These are phyloP conservation scores for Myotis findleyi DNA, from an alignment of 2,797 vertebrate species.

Conservation along the genomic window DNA sequence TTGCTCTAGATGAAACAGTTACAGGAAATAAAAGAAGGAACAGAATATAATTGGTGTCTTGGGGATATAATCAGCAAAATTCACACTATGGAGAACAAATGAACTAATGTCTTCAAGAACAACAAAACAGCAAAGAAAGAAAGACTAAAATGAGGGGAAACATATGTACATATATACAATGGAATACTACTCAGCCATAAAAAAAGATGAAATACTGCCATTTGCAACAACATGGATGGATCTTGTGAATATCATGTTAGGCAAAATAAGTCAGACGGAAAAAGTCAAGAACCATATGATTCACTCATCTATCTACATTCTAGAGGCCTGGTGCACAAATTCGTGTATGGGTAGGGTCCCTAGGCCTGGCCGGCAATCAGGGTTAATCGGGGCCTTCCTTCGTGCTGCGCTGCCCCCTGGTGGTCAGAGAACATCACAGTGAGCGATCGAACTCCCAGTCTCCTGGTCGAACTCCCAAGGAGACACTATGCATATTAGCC, in stretches of 20 bases:
- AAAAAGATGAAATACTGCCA: background rate
- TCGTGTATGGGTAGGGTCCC: too few relatives aligned
- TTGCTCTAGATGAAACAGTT: background rate
- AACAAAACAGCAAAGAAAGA: background rate
- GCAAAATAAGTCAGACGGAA: background rate
- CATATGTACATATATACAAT: background rate
- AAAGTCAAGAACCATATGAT: background rate
- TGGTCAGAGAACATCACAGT: too few relatives aligned
- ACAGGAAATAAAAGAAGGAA: slow-evolving; percentile 13
- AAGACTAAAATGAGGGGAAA: background rate
- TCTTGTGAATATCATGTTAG: background rate
- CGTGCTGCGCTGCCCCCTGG: too few relatives aligned
- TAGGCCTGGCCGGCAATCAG: too few relatives aligned
- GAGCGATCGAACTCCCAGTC: too few relatives aligned
- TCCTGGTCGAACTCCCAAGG: too few relatives aligned
- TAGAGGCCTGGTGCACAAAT: too few relatives aligned
- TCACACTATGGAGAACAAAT: background rate
- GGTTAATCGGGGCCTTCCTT: too few relatives aligned
- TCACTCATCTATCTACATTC: background rate
- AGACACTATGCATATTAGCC: too few relatives aligned
- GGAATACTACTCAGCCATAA: background rate
- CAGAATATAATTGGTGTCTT: background rate
- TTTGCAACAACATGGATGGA: background rate
- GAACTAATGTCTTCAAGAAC: background rate
- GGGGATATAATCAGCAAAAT: background rate